A percentile compares a stretch with the other conserved stretches of the same genome.
Evolutionary conservation across 1,140 invertebrate genomes (phyloP).

Genomic region (Aleiodes sp.): DNA sequence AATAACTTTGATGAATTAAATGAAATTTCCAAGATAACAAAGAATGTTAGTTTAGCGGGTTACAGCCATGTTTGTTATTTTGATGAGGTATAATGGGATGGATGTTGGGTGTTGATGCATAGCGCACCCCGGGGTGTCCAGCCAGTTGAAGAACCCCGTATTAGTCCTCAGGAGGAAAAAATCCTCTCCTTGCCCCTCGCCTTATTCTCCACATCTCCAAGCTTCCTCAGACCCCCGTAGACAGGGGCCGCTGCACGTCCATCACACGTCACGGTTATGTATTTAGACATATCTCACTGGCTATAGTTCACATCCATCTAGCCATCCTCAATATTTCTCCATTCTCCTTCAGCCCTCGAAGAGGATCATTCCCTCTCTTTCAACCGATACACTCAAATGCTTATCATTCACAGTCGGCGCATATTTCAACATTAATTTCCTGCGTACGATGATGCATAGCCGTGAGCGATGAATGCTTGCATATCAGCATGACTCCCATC

Average conservation of each 20-base stretch:
- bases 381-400: conserved; percentile 17
- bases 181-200: conserved; percentile 10
- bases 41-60: conserved; percentile 63
- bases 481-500: conserved; percentile 54
- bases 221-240: conserved; percentile 55
- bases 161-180: too few species aligned
- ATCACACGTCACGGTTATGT: conserved; percentile 62
- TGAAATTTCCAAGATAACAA: conserved; percentile 54
- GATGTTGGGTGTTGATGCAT: conserved; percentile 65
- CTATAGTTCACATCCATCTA: conserved; percentile 13
- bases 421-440: conserved; percentile 59
- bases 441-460: conserved; percentile 58
- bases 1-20: conserved; percentile 64
- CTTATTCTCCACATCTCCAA: conserved; percentile 14
- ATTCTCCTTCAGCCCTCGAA: conserved; percentile 31
- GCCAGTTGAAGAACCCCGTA: conserved; percentile 16
- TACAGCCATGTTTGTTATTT: conserved; percentile 62
- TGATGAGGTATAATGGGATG: conserved; percentile 63
- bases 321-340: conserved; percentile 42
- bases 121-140: conserved; percentile 62
- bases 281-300: conserved; percentile 60
- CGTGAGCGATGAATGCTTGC: conserved; percentile 36
- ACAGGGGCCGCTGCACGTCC: conserved; percentile 61
- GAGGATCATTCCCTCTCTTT: conserved; percentile 29
- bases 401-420: conserved; percentile 45